Percentiles rank a stretch among this genome's conserved stretches.
Evolutionary conservation across 2,797 vertebrate species (phyloP).

Genomic region (Rhinella marina): DNA sequence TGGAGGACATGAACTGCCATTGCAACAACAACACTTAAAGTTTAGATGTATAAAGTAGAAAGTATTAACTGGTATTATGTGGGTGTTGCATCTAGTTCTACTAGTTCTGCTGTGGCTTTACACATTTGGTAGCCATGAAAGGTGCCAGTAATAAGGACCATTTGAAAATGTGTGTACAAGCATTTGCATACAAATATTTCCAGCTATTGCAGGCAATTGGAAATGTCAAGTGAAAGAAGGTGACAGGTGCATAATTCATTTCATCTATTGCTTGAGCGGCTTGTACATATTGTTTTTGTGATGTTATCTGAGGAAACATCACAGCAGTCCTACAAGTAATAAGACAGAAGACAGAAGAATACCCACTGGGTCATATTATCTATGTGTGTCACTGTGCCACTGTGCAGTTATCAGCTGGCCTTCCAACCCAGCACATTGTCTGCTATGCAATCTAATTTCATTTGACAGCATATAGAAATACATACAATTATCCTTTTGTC

Average conservation of each 20-base stretch:
- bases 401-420: constrained; percentile 53
- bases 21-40: too few relatives aligned
- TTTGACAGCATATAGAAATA: constrained; percentile 34
- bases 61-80: neutral
- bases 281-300: constrained; percentile 47
- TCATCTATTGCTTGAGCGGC: constrained; percentile 35
- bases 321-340: constrained; percentile 42
- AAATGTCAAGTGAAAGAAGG: constrained; percentile 53
- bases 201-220: neutral
- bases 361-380: constrained; percentile 57
- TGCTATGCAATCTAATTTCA: constrained; percentile 43
- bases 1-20: too few relatives aligned
- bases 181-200: constrained; percentile 17
- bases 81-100: neutral
- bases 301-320: constrained; percentile 48
- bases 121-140: neutral
- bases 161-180: neutral
- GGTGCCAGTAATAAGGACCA: neutral
- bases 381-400: constrained; percentile 50
- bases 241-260: constrained; percentile 54
- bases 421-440: constrained; percentile 48
- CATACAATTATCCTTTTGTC: constrained; percentile 37
- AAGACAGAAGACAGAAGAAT: constrained; percentile 50
- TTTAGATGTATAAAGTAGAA: neutral
- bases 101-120: neutral